Evolutionary conservation across 1,140 invertebrate genomes (phyloP).

Genomic region (Holcopasites calliopsidis): DNA sequence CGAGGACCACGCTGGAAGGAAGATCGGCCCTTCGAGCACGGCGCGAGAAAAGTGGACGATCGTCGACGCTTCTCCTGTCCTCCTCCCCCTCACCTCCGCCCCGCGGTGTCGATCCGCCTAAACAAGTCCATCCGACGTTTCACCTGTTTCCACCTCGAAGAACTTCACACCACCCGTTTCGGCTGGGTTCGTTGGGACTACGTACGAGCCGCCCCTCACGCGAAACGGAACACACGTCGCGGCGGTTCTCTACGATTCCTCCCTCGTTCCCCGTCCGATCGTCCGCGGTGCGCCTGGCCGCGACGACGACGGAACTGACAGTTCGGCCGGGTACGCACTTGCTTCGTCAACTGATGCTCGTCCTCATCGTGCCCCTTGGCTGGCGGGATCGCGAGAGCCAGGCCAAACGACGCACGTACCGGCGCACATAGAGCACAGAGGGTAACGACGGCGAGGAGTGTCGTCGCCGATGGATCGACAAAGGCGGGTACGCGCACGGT

Average conservation of each 20-base stretch:
- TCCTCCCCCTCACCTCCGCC: conserved; percentile 58
- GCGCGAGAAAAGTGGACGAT: conserved; percentile 23
- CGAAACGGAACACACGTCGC: background rate
- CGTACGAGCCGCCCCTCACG: background rate
- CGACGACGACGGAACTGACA: conserved; percentile 43
- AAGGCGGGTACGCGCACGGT: background rate
- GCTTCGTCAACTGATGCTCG: conserved; percentile 62
- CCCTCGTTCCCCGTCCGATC: conserved; percentile 18
- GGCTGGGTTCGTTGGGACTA: background rate
- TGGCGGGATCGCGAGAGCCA: conserved; percentile 8
- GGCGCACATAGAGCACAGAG: conserved; percentile 23
- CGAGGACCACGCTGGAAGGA: conserved; percentile 45
- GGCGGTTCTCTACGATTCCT: background rate
- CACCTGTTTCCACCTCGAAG: conserved; percentile 21
- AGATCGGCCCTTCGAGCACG: conserved; percentile 8
- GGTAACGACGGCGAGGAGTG: background rate
- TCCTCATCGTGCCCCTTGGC: conserved; percentile 58
- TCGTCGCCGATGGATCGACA: background rate
- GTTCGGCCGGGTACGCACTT: conserved; percentile 39
- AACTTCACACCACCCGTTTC: conserved; percentile 6
- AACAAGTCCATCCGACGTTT: conserved; percentile 52
- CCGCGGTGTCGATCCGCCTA: conserved; percentile 14
- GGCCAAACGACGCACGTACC: conserved; percentile 7
- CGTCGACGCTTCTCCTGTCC: conserved; percentile 59
- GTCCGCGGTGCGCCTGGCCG: conserved; percentile 32